A percentile compares a stretch with the other conserved stretches of the same genome.
Conservation (phyloP, 2,888 invertebrate genomes). For the Melipona bicolor region DNA sequence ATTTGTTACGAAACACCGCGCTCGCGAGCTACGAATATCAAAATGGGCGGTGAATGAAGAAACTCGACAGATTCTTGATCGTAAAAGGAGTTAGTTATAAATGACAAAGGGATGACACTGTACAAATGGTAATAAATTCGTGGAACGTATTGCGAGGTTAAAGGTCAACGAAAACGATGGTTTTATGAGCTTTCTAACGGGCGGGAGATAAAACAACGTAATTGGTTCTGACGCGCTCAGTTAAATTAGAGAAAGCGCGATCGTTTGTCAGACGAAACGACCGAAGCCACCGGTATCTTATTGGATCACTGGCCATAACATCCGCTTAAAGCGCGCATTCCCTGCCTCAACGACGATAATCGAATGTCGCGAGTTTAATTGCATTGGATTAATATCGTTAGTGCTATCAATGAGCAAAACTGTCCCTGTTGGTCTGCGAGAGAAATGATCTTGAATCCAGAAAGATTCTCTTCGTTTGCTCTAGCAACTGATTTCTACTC, state of each 20-base stretch:
- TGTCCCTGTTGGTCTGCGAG: background rate
- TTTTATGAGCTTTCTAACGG: background rate
- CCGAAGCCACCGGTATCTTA: background rate
- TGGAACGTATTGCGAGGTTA: too few relatives aligned
- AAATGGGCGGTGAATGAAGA: too few relatives aligned
- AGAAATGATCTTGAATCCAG: too few relatives aligned
- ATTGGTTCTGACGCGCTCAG: background rate
- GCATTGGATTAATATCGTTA: background rate
- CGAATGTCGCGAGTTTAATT: conserved; percentile 40
- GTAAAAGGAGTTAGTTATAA: too few relatives aligned
- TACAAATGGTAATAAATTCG: too few relatives aligned
- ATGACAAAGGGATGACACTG: too few relatives aligned
- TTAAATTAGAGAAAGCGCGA: conserved; percentile 21
- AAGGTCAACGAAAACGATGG: too few relatives aligned
- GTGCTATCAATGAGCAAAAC: background rate
- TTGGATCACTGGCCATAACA: conserved; percentile 22
- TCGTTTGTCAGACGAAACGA: conserved; percentile 34
- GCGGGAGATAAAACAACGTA: background rate
- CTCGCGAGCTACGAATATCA: too few relatives aligned
- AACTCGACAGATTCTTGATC: background rate
- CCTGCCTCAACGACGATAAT: conserved; percentile 34
- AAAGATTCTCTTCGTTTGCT: background rate
- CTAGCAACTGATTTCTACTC: background rate
- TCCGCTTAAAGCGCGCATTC: conserved; percentile 13
- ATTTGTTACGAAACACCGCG: background rate